These are phyloP conservation scores for Atlantisia rogersi DNA, from an alignment of 2,113 vertebrate species.

Conservation along the genomic window DNA sequence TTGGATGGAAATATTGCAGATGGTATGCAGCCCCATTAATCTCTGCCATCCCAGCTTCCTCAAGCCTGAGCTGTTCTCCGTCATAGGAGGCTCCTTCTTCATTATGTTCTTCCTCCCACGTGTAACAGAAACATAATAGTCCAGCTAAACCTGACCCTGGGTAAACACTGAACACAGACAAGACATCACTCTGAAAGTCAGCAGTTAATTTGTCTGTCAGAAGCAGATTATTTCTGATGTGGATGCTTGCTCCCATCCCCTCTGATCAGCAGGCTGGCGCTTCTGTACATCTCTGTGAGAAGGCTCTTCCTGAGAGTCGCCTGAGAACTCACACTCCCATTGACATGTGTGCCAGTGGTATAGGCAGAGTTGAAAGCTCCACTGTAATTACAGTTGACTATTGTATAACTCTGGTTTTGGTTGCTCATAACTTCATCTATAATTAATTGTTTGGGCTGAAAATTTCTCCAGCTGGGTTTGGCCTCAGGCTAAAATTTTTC, in stretches of 20 bases:
- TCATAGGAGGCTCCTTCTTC: not conserved
- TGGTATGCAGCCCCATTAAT: not conserved
- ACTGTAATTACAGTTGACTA: not conserved
- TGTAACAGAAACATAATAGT: not conserved
- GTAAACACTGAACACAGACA: not conserved
- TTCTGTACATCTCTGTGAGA: not conserved
- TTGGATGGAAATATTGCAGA: not conserved
- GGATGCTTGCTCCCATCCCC: not conserved
- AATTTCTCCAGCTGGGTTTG: conserved; percentile 20
- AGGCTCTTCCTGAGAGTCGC: not conserved
- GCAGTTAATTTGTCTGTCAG: not conserved
- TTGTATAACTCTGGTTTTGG: not conserved
- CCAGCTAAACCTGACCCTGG: not conserved
- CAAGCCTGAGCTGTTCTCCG: not conserved
- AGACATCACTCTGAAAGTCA: not conserved
- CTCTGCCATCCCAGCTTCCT: not conserved
- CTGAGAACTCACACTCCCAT: not conserved
- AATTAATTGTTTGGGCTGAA: conserved; percentile 47
- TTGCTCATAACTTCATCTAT: conserved; percentile 16
- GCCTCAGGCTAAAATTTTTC: conserved; percentile 20
- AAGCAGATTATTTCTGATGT: not conserved
- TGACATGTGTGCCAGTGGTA: not conserved
- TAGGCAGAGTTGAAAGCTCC: not conserved
- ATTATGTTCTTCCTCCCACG: not conserved
- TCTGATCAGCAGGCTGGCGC: not conserved